Conservation (phyloP, 2,888 invertebrate genomes). For the Scaptomyza cyrtandrae region DNA sequence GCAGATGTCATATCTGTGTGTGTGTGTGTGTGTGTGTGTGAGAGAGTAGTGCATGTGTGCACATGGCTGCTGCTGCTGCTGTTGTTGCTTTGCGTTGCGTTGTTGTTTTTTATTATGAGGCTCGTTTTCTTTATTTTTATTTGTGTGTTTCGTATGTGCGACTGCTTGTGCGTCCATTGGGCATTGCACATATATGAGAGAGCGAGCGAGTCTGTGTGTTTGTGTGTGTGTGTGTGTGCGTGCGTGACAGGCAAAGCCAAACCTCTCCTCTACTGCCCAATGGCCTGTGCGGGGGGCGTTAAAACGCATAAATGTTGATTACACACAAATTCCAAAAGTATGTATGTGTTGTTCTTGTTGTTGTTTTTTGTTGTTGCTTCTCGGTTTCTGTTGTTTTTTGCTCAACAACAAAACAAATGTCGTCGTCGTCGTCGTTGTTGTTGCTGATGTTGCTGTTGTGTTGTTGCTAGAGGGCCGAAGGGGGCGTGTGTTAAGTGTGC, state of each 20-base stretch:
- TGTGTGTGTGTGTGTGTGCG: slow-evolving; percentile 32
- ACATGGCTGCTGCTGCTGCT: slow-evolving; percentile 53
- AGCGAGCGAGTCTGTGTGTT: slow-evolving; percentile 10
- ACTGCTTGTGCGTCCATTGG: slow-evolving; percentile 74
- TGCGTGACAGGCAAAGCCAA: slow-evolving; percentile 53
- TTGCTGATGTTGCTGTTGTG: slow-evolving; percentile 13
- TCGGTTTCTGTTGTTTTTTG: slow-evolving; percentile 7
- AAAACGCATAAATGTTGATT: slow-evolving; percentile 79
- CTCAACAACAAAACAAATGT: neutral
- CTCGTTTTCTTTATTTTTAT: slow-evolving; percentile 52
- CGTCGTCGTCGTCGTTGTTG: slow-evolving; percentile 12
- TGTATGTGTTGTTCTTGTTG: slow-evolving; percentile 20
- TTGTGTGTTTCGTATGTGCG: slow-evolving; percentile 44
- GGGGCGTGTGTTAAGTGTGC: slow-evolving; percentile 58
- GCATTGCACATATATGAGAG: slow-evolving; percentile 62
- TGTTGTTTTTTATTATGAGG: slow-evolving; percentile 52
- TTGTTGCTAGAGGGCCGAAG: slow-evolving; percentile 9
- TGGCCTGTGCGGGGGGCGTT: slow-evolving; percentile 60
- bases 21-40: slow-evolving; percentile 20
- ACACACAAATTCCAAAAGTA: slow-evolving; percentile 68
- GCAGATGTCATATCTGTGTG: slow-evolving; percentile 58
- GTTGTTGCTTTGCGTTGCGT: slow-evolving; percentile 47
- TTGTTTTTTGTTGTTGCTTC: neutral
- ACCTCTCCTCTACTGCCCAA: slow-evolving; percentile 61
- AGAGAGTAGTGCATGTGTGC: slow-evolving; percentile 38